These are phyloP conservation scores for Lasioglossum zephyrum DNA, from an alignment of 2,888 invertebrate genomes.

Conservation along the genomic window DNA sequence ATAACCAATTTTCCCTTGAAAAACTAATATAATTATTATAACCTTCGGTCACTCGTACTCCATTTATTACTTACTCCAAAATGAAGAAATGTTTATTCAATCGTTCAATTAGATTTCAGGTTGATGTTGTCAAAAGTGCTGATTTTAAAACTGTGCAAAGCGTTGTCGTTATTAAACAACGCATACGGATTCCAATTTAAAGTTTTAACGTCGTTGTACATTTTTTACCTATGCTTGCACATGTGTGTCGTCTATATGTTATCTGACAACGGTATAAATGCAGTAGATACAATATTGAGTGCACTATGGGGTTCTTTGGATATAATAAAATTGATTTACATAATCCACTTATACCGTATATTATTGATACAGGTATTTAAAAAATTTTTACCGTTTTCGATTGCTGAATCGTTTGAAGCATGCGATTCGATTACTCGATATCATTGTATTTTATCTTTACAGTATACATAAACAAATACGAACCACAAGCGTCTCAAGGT, in stretches of 20 bases:
- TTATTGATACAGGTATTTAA: slow-evolving; percentile 37
- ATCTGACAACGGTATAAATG: neutral
- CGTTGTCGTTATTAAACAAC: slow-evolving; percentile 33
- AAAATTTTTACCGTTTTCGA: neutral
- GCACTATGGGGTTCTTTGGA: slow-evolving; percentile 24
- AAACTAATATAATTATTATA: neutral
- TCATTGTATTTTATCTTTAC: slow-evolving; percentile 24
- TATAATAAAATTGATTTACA: slow-evolving; percentile 37
- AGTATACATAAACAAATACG: slow-evolving; percentile 28
- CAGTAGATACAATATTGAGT: slow-evolving; percentile 27
- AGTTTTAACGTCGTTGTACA: slow-evolving; percentile 30
- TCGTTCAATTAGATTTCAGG: slow-evolving; percentile 47
- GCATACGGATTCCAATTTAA: slow-evolving; percentile 41
- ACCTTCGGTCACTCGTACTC: too few relatives aligned
- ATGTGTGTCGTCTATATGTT: slow-evolving; percentile 30
- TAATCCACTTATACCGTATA: slow-evolving; percentile 37
- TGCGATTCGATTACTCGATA: neutral
- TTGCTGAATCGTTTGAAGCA: neutral
- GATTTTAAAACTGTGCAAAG: slow-evolving; percentile 25
- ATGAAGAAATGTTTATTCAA: too few relatives aligned
- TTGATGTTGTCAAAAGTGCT: slow-evolving; percentile 36
- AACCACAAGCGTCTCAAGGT: neutral
- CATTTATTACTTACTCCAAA: too few relatives aligned
- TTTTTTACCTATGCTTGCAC: slow-evolving; percentile 38
- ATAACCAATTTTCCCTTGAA: neutral